phyloP scores from a whole-genome alignment of 2,888 invertebrate genomes.

The Aspidiotus destructor region DNA sequence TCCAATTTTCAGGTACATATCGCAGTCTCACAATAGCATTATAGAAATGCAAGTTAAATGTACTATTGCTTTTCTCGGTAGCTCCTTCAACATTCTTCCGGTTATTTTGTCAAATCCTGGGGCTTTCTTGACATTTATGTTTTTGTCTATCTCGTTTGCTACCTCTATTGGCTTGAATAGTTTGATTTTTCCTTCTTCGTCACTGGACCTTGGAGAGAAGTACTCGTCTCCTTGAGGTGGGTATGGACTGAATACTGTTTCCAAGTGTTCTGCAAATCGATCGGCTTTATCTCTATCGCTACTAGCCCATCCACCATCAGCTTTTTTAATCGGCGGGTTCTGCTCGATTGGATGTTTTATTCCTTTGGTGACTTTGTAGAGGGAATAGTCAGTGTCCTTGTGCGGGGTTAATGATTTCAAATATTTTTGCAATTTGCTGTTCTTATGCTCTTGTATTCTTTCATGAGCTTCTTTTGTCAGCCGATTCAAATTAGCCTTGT shows the following conservation, averaged over 20 bases:
- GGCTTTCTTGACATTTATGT: background rate
- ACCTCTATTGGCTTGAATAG: background rate
- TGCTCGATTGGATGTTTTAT: background rate
- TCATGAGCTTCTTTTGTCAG: background rate
- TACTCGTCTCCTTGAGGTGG: background rate
- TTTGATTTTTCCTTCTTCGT: background rate
- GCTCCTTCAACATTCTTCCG: background rate
- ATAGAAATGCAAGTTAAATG: background rate
- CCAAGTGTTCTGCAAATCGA: background rate
- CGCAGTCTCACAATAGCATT: slow-evolving; percentile 7
- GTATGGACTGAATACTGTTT: background rate
- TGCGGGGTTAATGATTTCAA: background rate
- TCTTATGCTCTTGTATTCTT: background rate
- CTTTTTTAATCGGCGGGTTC: background rate
- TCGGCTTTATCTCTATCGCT: background rate
- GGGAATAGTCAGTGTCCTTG: background rate
- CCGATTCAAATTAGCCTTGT: background rate
- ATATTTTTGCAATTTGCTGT: background rate
- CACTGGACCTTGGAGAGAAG: background rate
- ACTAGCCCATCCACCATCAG: background rate
- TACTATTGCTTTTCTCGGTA: background rate
- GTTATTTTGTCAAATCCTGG: background rate
- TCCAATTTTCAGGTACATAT: slow-evolving; percentile 6
- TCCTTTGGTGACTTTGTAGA: background rate
- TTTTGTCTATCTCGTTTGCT: background rate